Evolutionary conservation across 2,888 invertebrate genomes (phyloP).

Genomic region (Drosophila cognata): DNA sequence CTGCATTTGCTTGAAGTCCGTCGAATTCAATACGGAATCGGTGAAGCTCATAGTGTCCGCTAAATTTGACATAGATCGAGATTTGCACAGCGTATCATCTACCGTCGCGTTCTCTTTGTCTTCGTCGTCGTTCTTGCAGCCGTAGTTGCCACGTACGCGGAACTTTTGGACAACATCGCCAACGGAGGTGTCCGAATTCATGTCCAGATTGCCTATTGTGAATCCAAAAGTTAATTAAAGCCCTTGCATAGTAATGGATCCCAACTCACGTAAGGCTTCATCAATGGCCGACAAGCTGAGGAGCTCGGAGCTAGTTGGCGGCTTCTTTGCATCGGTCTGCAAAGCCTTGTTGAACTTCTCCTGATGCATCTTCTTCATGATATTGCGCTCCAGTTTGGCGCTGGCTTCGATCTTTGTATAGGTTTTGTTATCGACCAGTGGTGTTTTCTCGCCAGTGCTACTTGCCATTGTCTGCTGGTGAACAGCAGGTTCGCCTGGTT

Average conservation of each 20-base stretch:
- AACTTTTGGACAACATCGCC: conserved; percentile 73
- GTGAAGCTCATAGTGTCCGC: conserved; percentile 82
- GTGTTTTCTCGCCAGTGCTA: conserved; percentile 57
- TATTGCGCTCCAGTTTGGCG: conserved; percentile 54
- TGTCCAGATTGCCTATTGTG: conserved; percentile 72
- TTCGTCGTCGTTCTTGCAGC: conserved; percentile 22
- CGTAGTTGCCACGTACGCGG: conserved; percentile 48
- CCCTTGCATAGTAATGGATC: not conserved
- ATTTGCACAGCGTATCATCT: conserved; percentile 59
- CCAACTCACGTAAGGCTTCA: conserved; percentile 76
- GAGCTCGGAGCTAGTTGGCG: conserved; percentile 74
- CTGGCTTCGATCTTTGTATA: conserved; percentile 77
- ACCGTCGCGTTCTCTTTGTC: conserved; percentile 76
- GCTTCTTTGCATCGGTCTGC: conserved; percentile 32
- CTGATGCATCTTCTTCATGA: conserved; percentile 63
- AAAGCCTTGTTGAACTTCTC: conserved; percentile 69
- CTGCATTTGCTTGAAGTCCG: conserved; percentile 74
- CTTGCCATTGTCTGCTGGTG: conserved; percentile 38
- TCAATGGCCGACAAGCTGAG: conserved; percentile 83
- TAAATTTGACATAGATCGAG: conserved; percentile 27
- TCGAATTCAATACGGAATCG: conserved; percentile 80
- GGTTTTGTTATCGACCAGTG: conserved; percentile 78
- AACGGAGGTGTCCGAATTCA: conserved; percentile 77
- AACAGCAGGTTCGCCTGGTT: conserved; percentile 60
- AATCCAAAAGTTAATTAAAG: not conserved